Evolutionary conservation across 2,888 invertebrate species (phyloP).

Genomic region (Rhagonycha fulva): DNA sequence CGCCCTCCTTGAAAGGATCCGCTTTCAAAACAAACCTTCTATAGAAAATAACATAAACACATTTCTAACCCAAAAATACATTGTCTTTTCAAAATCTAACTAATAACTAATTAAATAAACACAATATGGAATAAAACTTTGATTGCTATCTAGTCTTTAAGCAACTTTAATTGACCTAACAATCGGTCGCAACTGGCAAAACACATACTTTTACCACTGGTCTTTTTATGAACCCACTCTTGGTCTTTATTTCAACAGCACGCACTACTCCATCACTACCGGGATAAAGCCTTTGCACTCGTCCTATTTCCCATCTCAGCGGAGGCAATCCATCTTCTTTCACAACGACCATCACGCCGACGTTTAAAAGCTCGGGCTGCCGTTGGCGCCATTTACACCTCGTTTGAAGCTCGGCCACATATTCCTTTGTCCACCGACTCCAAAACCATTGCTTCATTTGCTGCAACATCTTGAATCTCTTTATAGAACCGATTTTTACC

Average conservation of each 20-base stretch:
- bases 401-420: not conserved
- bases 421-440: too few species aligned
- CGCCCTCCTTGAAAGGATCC: too few species aligned
- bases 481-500: constrained; percentile 1
- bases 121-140: too few species aligned
- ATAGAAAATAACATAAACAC: too few species aligned
- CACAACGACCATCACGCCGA: not conserved
- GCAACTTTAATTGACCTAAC: too few species aligned
- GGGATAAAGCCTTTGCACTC: not conserved
- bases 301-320: not conserved
- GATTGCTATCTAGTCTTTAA: too few species aligned
- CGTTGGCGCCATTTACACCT: not conserved
- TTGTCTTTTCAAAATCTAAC: too few species aligned
- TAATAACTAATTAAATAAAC: too few species aligned
- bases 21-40: too few species aligned
- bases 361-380: not conserved
- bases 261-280: not conserved
- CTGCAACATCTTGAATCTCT: constrained; percentile 8
- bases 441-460: constrained; percentile 26
- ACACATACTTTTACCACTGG: not conserved
- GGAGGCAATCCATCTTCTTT: not conserved
- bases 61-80: too few species aligned
- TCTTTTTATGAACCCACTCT: not conserved
- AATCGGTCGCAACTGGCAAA: not conserved
- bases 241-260: not conserved